phyloP scores from a whole-genome alignment of 2,113 vertebrate species.

The Camelus dromedarius region DNA sequence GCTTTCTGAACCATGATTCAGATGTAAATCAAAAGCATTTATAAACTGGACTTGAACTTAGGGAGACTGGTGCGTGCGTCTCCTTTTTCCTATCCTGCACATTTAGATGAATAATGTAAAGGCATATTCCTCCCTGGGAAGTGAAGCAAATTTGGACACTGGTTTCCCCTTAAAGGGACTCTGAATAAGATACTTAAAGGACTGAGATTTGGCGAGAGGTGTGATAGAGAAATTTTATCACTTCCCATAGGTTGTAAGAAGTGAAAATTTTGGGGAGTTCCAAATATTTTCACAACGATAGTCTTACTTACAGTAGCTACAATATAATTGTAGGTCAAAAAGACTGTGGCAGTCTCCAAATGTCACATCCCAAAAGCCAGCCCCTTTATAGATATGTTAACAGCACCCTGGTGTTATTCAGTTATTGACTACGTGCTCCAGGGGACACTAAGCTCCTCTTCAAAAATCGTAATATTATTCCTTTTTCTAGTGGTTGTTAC shows the following conservation, averaged over 20 bases:
- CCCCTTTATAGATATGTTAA: neutral
- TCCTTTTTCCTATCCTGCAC: neutral
- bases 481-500: neutral
- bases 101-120: constrained; percentile 50
- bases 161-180: neutral
- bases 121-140: neutral
- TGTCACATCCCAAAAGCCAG: neutral
- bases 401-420: neutral
- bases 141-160: neutral
- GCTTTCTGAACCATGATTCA: neutral
- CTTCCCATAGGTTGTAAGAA: neutral
- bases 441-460: neutral
- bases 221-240: neutral
- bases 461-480: neutral
- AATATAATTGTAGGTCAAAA: neutral
- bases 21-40: constrained; percentile 46
- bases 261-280: neutral
- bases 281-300: constrained; percentile 28
- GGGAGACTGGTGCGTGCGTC: neutral
- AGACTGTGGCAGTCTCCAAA: neutral
- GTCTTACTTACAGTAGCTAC: neutral
- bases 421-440: neutral
- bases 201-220: neutral
- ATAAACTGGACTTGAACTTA: neutral
- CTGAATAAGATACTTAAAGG: neutral